Conservation (phyloP, 2,888 invertebrate genomes). For the Melipona bicolor region DNA sequence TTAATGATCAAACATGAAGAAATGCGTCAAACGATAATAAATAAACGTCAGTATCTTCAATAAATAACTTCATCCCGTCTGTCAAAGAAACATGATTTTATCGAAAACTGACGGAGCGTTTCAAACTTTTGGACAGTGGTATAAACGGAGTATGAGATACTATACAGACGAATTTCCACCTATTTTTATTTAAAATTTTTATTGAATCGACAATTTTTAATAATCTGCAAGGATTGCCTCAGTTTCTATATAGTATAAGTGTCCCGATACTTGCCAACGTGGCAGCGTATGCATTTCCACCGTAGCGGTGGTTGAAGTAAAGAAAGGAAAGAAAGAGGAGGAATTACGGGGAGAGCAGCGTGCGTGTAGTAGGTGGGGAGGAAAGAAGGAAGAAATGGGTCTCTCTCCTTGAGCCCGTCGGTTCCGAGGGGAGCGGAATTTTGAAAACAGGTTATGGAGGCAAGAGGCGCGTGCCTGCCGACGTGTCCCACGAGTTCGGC, state of each 20-base stretch:
- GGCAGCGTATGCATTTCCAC: background rate
- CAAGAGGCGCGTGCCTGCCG: slow-evolving; percentile 69
- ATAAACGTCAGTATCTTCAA: too few species aligned
- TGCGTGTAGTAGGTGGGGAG: background rate
- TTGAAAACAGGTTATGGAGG: slow-evolving; percentile 71
- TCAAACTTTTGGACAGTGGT: too few species aligned
- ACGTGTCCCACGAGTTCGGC: slow-evolving; percentile 71
- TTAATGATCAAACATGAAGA: too few species aligned
- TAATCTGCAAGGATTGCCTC: background rate
- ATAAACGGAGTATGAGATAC: too few species aligned
- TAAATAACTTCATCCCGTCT: too few species aligned
- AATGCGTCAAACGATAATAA: too few species aligned
- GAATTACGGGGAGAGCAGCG: background rate
- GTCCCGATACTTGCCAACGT: background rate
- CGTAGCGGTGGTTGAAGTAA: slow-evolving; percentile 2
- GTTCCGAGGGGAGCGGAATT: slow-evolving; percentile 52
- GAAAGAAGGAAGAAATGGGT: slow-evolving; percentile 31
- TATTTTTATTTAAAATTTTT: too few species aligned
- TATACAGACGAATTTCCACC: too few species aligned
- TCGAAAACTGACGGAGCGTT: too few species aligned
- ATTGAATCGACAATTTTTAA: background rate
- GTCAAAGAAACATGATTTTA: too few species aligned
- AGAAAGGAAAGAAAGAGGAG: background rate
- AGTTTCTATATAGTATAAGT: background rate
- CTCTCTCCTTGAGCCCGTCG: slow-evolving; percentile 19